These are phyloP conservation scores for Phacellophora camtschatica DNA, from an alignment of 30 jellyfish, hydroid and myxozoan genomes.

Conservation along the genomic window DNA sequence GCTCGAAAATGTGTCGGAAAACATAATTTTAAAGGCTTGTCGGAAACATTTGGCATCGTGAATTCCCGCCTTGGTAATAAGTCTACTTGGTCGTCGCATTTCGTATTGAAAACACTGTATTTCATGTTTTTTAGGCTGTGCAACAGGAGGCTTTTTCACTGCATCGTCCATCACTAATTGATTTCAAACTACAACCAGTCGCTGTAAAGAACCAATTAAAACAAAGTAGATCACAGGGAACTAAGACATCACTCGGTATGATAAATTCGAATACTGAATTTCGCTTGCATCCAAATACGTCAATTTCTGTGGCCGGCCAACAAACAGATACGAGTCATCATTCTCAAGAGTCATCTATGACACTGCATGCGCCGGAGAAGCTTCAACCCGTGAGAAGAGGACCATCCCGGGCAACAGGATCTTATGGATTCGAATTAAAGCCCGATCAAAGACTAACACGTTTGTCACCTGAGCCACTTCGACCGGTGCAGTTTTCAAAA, in stretches of 20 bases:
- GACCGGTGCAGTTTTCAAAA: conserved; percentile 46
- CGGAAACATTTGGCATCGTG: no score
- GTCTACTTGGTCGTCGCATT: no score
- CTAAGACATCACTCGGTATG: neutral
- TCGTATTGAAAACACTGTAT: no score
- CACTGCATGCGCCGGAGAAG: conserved; percentile 56
- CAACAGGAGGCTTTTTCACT: no score
- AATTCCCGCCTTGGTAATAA: no score
- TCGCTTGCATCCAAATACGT: conserved; percentile 34
- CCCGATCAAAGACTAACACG: conserved; percentile 37
- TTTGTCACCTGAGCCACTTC: conserved; percentile 63
- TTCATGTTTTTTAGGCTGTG: no score
- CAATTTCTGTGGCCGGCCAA: conserved; percentile 12
- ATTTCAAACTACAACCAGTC: conserved; percentile 59
- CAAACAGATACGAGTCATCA: neutral
- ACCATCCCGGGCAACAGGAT: conserved; percentile 50
- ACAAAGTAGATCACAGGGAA: conserved; percentile 1
- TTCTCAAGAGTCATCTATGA: conserved; percentile 7
- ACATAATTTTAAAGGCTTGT: no score
- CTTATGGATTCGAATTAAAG: conserved; percentile 25
- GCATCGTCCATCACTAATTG: conserved; percentile 57
- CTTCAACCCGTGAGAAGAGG: conserved; percentile 71
- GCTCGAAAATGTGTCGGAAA: no score
- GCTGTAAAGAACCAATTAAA: conserved; percentile 12
- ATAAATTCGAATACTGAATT: neutral